Evolutionary conservation across 2,797 vertebrate species (phyloP).

Genomic region (Acrossocheilus wenchowensis): DNA sequence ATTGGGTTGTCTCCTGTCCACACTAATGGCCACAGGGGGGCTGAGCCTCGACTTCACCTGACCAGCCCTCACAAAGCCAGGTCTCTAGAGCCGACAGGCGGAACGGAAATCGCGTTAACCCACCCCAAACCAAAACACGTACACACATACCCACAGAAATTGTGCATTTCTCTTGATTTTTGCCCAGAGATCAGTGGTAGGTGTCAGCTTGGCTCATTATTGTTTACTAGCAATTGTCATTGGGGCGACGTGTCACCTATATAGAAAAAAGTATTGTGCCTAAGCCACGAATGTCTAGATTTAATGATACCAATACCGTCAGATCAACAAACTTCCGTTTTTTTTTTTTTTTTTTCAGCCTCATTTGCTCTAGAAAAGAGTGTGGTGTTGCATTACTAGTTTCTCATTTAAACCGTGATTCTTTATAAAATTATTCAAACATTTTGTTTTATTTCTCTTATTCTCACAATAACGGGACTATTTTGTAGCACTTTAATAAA

Average conservation of each 20-base stretch:
- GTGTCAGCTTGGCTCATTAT: slow-evolving; percentile 77
- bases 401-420: background rate
- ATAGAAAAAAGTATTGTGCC: slow-evolving; percentile 43
- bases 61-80: slow-evolving; percentile 79
- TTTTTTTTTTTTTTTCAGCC: background rate
- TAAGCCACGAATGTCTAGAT: slow-evolving; percentile 57
- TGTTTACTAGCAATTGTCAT: slow-evolving; percentile 73
- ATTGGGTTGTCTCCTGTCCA: slow-evolving; percentile 83
- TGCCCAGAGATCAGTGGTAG: slow-evolving; percentile 73
- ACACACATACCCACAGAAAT: slow-evolving; percentile 67
- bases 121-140: slow-evolving; percentile 72
- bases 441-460: background rate
- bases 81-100: slow-evolving; percentile 81
- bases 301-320: slow-evolving; percentile 60
- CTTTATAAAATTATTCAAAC: background rate
- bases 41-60: slow-evolving; percentile 80
- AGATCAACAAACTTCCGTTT: background rate
- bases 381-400: background rate
- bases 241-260: slow-evolving; percentile 76
- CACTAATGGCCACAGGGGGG: slow-evolving; percentile 82
- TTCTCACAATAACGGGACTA: no score
- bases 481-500: background rate
- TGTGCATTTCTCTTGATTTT: slow-evolving; percentile 63
- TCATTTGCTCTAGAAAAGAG: background rate
- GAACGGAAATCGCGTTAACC: slow-evolving; percentile 83